phyloP scores from a whole-genome alignment of 1,140 invertebrate species.

The Zophobas morio region DNA sequence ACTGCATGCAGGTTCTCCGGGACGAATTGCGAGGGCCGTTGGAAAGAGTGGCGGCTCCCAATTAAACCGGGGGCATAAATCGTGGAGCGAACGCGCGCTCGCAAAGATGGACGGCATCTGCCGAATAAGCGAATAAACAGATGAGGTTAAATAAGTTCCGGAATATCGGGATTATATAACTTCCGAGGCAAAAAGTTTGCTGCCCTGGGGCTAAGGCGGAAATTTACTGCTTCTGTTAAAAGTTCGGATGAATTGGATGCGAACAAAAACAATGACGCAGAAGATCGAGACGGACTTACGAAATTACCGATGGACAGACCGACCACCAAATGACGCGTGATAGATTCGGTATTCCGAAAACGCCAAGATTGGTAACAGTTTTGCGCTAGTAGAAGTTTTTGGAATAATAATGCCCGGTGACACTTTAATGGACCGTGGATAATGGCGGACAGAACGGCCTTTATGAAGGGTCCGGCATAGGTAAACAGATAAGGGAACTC shows the following conservation, averaged over 20 bases:
- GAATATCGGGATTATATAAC: slow-evolving; percentile 57
- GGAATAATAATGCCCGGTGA: too few species aligned
- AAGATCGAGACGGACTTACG: slow-evolving; percentile 55
- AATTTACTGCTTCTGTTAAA: slow-evolving; percentile 51
- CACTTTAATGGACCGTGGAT: background rate
- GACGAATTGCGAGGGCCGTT: slow-evolving; percentile 52
- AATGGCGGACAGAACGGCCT: background rate
- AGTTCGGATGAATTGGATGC: slow-evolving; percentile 53
- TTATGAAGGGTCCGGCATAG: background rate
- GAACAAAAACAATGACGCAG: slow-evolving; percentile 63
- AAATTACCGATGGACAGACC: slow-evolving; percentile 51
- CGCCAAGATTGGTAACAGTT: background rate
- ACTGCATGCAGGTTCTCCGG: slow-evolving; percentile 45
- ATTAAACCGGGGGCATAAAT: slow-evolving; percentile 62
- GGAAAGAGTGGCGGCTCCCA: slow-evolving; percentile 57
- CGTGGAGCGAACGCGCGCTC: slow-evolving; percentile 51
- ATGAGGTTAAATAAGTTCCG: slow-evolving; percentile 60
- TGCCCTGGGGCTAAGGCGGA: slow-evolving; percentile 41
- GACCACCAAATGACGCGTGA: background rate
- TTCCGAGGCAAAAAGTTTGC: slow-evolving; percentile 55
- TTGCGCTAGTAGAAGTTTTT: too few species aligned
- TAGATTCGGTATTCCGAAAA: slow-evolving; percentile 1
- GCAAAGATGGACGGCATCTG: slow-evolving; percentile 57
- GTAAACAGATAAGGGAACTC: background rate
- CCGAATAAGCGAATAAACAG: slow-evolving; percentile 60